A percentile compares a stretch with the other conserved stretches of the same genome.
These are phyloP conservation scores for Formica aserva DNA, from an alignment of 2,888 invertebrate genomes.

Conservation along the genomic window DNA sequence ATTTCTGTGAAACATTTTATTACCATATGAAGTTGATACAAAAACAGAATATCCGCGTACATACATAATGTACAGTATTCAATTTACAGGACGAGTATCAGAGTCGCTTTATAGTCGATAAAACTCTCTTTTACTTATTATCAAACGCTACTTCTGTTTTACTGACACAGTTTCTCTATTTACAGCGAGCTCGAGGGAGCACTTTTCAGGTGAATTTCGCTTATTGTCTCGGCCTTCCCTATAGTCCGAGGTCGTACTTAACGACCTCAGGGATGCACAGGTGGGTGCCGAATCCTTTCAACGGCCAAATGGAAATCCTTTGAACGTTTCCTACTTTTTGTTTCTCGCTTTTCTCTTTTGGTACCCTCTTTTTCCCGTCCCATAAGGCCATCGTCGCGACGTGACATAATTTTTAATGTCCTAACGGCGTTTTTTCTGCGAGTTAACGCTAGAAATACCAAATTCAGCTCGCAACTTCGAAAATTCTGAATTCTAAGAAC, in stretches of 20 bases:
- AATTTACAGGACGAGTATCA: not conserved
- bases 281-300: slow-evolving; percentile 7
- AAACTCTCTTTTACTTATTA: slow-evolving; percentile 24
- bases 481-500: not conserved
- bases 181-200: not conserved
- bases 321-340: slow-evolving; percentile 22
- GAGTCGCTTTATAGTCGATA: slow-evolving; percentile 8
- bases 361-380: not conserved
- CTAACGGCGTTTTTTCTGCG: not conserved
- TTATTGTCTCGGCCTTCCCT: slow-evolving; percentile 27
- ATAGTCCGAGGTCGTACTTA: not conserved
- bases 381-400: slow-evolving; percentile 6
- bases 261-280: slow-evolving; percentile 18
- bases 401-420: slow-evolving; percentile 10
- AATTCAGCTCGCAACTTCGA: not conserved
- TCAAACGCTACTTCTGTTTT: slow-evolving; percentile 7
- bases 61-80: not conserved
- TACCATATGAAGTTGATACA: not conserved
- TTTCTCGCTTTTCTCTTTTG: slow-evolving; percentile 5
- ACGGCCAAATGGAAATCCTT: slow-evolving; percentile 33
- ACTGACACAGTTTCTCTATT: slow-evolving; percentile 25
- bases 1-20: not conserved
- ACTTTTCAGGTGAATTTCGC: slow-evolving; percentile 32
- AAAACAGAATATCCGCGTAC: not conserved
- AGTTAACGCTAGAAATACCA: not conserved